Conservation (phyloP, 2,797 vertebrate genomes). For the Melanotaenia maccullochi region DNA sequence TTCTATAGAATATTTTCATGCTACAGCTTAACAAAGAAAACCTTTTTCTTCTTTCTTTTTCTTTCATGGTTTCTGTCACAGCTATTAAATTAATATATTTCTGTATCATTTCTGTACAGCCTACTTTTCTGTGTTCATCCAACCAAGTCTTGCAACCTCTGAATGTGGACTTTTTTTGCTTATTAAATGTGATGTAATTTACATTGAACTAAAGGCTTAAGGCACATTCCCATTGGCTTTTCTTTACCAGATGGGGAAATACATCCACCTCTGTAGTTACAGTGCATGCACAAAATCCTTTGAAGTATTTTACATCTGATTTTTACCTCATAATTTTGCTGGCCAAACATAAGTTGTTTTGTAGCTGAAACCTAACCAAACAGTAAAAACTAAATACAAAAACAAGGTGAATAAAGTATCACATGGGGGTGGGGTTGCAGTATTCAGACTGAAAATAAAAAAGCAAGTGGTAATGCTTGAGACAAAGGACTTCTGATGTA, state of each 20-base stretch:
- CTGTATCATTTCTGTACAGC: no score
- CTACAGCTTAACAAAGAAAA: no score
- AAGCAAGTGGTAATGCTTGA: background rate
- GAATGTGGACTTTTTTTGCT: no score
- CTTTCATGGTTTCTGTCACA: no score
- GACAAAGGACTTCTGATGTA: background rate
- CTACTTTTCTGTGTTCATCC: no score
- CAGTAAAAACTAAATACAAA: background rate
- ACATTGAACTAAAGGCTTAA: background rate
- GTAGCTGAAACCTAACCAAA: background rate
- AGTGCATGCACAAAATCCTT: no score
- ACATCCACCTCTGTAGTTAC: no score
- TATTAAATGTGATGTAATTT: no score
- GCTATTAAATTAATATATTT: no score
- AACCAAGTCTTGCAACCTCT: no score
- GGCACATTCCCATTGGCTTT: background rate
- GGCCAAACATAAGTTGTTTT: background rate
- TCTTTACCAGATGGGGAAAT: background rate
- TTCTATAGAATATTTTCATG: no score
- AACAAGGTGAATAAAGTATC: background rate
- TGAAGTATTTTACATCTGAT: background rate
- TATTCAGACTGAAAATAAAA: background rate
- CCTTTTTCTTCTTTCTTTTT: no score
- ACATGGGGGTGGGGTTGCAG: background rate
- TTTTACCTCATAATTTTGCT: background rate